Percentiles rank a stretch among this genome's conserved stretches.
Conservation (phyloP, 2,888 invertebrate genomes). For the Coelopa pilipes region DNA sequence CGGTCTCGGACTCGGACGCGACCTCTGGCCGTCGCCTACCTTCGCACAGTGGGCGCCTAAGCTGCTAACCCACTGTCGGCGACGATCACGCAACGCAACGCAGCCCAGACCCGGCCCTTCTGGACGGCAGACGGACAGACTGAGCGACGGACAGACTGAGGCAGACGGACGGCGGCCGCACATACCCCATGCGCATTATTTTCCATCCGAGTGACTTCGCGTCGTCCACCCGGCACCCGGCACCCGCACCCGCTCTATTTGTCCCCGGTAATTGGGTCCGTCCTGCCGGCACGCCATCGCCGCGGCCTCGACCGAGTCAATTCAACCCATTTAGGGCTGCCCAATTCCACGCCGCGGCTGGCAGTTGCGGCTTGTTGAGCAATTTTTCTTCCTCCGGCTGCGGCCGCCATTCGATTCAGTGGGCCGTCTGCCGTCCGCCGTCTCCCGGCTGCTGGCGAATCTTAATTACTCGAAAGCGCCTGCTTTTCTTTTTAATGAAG, state of each 20-base stretch:
- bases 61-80: neutral
- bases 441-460: constrained; percentile 34
- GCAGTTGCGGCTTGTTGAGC: constrained; percentile 9
- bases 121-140: too few species aligned
- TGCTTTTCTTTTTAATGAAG: constrained; percentile 63
- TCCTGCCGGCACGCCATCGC: constrained; percentile 9
- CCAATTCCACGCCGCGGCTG: neutral
- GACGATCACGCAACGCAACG: neutral
- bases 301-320: neutral
- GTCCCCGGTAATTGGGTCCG: neutral
- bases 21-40: neutral
- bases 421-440: too few species aligned
- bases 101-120: too few species aligned
- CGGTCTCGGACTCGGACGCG: neutral
- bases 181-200: constrained; percentile 19
- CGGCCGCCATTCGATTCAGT: too few species aligned
- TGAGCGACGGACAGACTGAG: neutral
- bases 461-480: constrained; percentile 61
- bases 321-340: constrained; percentile 8
- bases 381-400: neutral
- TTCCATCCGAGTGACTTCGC: constrained; percentile 43
- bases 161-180: neutral
- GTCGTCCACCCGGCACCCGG: neutral
- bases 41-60: constrained; percentile 25
- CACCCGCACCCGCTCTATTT: neutral